Conservation (phyloP, 2,113 vertebrate species). For the Amphilophus citrinellus region DNA sequence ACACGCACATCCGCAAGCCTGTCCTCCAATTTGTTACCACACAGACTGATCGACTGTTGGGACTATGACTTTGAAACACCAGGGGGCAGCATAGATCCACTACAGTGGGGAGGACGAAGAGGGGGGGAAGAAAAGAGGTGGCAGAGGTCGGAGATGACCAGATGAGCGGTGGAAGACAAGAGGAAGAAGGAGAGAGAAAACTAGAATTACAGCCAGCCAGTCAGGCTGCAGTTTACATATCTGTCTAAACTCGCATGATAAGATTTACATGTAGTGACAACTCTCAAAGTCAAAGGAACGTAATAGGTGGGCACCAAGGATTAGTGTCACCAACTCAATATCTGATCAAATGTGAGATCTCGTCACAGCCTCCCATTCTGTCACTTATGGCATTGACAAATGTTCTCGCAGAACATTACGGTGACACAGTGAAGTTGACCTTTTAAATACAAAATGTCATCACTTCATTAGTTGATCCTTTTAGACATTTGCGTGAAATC, state of each 20-base stretch:
- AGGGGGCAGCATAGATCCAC: conserved; percentile 81
- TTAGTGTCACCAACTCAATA: not conserved
- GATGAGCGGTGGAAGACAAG: not conserved
- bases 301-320: not conserved
- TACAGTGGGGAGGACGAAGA: not conserved
- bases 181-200: not conserved
- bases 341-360: not conserved
- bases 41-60: not conserved
- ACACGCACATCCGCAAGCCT: not conserved
- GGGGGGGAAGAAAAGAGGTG: not conserved
- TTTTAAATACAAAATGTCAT: not conserved
- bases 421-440: not conserved
- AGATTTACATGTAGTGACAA: not conserved
- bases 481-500: not conserved
- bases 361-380: fast-evolving
- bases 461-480: not conserved
- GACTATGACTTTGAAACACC: conserved; percentile 60
- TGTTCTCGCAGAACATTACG: not conserved
- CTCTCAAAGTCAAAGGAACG: not conserved
- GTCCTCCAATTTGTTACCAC: not conserved
- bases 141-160: not conserved
- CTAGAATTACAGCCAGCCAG: not conserved
- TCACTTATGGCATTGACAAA: not conserved
- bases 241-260: not conserved
- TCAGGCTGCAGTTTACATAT: not conserved